These are phyloP conservation scores for Pararge aegeria DNA, from an alignment of 1,140 invertebrate genomes.

Conservation along the genomic window DNA sequence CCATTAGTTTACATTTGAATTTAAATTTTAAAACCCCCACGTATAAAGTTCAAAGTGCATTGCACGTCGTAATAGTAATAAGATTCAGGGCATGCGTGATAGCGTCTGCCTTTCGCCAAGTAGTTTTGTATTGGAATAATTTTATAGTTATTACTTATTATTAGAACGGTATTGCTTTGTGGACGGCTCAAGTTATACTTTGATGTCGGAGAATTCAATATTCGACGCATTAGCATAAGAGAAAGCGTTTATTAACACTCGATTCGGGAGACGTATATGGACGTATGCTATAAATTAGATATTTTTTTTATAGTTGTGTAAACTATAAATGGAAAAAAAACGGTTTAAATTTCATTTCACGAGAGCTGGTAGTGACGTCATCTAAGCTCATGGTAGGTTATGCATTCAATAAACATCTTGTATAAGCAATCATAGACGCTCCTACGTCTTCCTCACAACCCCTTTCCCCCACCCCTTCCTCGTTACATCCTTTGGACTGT, in stretches of 20 bases:
- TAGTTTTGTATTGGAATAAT: slow-evolving; percentile 74
- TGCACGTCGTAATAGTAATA: slow-evolving; percentile 43
- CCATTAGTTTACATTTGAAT: slow-evolving; percentile 11
- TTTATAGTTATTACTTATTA: slow-evolving; percentile 75
- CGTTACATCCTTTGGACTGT: too few species aligned
- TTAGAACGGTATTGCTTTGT: slow-evolving; percentile 53
- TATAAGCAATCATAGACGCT: too few species aligned
- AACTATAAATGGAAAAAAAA: slow-evolving; percentile 7
- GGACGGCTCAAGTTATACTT: slow-evolving; percentile 19
- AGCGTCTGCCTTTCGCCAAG: slow-evolving; percentile 70
- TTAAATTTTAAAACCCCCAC: slow-evolving; percentile 14
- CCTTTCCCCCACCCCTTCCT: too few species aligned
- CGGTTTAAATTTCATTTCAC: not conserved
- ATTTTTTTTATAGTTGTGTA: slow-evolving; percentile 6
- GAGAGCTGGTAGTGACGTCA: too few species aligned
- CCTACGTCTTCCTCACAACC: too few species aligned
- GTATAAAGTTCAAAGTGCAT: slow-evolving; percentile 25
- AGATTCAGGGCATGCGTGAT: slow-evolving; percentile 68
- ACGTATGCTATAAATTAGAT: slow-evolving; percentile 3
- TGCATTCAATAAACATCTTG: too few species aligned
- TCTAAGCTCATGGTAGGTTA: too few species aligned
- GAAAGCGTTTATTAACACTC: slow-evolving; percentile 24
- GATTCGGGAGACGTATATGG: slow-evolving; percentile 5
- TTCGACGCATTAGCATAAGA: slow-evolving; percentile 35
- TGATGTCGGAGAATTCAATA: slow-evolving; percentile 28